These are phyloP conservation scores for Mesoclemmys tuberculata DNA, from an alignment of 2,113 vertebrate genomes.

Conservation along the genomic window DNA sequence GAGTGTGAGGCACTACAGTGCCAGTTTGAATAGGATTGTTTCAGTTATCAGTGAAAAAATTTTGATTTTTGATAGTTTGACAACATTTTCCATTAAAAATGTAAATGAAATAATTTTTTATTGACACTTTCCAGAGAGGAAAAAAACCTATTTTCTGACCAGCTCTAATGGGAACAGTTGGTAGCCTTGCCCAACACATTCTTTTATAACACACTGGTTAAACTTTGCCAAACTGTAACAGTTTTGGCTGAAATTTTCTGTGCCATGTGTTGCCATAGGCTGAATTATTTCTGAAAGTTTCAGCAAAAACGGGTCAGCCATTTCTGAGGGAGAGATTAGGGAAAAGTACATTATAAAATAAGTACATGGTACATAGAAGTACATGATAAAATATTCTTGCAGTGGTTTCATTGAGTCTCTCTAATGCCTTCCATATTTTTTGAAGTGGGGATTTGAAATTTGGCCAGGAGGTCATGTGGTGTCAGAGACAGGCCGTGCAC, in stretches of 20 bases:
- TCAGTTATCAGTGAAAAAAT: background rate
- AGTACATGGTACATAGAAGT: too few species aligned
- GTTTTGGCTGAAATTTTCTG: background rate
- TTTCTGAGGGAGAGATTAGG: background rate
- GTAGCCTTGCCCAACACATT: background rate
- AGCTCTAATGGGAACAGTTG: background rate
- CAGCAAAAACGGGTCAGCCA: background rate
- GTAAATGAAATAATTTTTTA: background rate
- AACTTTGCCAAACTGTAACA: background rate
- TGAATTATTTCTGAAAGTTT: conserved; percentile 9
- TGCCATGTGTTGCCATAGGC: background rate
- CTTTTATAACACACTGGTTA: background rate
- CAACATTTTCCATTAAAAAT: background rate
- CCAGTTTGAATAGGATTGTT: too few species aligned
- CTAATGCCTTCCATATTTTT: background rate
- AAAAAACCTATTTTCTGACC: background rate
- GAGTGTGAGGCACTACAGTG: too few species aligned
- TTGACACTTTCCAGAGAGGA: background rate
- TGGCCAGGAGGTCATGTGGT: conserved; percentile 2
- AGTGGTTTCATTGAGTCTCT: background rate
- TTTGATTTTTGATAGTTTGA: background rate
- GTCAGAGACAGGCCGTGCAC: background rate
- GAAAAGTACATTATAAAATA: background rate
- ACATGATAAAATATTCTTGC: fast-evolving
- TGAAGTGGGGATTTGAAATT: background rate